Conservation (phyloP, 1,140 invertebrate species). For the Pentalonia nigronervosa region DNA sequence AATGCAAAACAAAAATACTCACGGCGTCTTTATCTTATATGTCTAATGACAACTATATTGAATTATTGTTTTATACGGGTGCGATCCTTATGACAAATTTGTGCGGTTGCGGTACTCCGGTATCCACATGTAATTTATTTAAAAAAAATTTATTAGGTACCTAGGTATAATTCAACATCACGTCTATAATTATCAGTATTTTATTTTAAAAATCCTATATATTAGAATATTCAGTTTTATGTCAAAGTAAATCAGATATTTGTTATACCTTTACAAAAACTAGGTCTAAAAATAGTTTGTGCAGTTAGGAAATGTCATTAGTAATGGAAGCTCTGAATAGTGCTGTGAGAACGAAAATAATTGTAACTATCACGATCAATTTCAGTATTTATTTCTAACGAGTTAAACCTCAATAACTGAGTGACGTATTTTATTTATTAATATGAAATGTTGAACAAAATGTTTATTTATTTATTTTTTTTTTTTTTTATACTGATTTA, state of each 20-base stretch:
- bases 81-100: no score
- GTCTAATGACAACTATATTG: no score
- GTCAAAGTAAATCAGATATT: background rate
- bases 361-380: background rate
- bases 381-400: background rate
- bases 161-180: no score
- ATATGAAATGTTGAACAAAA: background rate
- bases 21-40: no score
- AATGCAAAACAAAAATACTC: no score
- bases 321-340: background rate
- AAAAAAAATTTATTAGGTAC: no score
- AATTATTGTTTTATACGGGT: no score
- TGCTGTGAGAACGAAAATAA: background rate
- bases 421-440: background rate
- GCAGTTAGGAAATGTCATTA: background rate
- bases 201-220: background rate
- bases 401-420: background rate
- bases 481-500: background rate
- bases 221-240: no score
- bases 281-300: background rate
- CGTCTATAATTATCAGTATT: no score
- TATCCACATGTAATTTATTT: no score
- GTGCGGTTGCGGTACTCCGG: no score
- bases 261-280: background rate
- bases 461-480: background rate